A percentile compares a stretch with the other conserved stretches of the same genome.
phyloP scores from a whole-genome alignment of 2,888 invertebrate species.

The Gandaritis pyraliata region DNA sequence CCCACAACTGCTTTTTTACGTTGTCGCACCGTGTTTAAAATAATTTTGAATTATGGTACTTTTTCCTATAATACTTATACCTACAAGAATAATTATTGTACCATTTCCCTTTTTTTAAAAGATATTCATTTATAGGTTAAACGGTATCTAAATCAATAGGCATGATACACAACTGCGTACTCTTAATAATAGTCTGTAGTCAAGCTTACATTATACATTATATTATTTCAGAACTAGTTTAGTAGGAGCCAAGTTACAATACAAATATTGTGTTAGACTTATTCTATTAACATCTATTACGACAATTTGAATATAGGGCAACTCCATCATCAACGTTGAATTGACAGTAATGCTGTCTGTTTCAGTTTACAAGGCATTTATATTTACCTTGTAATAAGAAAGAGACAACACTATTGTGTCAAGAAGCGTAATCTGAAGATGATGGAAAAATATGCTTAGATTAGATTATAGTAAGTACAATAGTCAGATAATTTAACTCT shows the following conservation, averaged over 20 bases:
- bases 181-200: constrained; percentile 40
- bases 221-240: constrained; percentile 23
- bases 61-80: too few species aligned
- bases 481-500: background rate
- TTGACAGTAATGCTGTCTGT: background rate
- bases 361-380: background rate
- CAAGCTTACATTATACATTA: constrained; percentile 32
- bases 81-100: too few species aligned
- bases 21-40: too few species aligned
- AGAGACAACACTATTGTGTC: background rate
- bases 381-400: background rate
- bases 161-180: constrained; percentile 49
- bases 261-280: constrained; percentile 33
- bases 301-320: background rate
- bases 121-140: too few species aligned
- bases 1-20: too few species aligned
- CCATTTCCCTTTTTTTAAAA: too few species aligned
- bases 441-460: background rate
- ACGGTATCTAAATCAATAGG: constrained; percentile 43
- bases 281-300: background rate
- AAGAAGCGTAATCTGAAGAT: background rate
- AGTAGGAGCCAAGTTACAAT: constrained; percentile 27
- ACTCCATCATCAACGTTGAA: background rate
- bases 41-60: too few species aligned
- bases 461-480: background rate